Evolutionary conservation across 2,888 invertebrate species (phyloP).

Genomic region (Agrotis exclamationis): DNA sequence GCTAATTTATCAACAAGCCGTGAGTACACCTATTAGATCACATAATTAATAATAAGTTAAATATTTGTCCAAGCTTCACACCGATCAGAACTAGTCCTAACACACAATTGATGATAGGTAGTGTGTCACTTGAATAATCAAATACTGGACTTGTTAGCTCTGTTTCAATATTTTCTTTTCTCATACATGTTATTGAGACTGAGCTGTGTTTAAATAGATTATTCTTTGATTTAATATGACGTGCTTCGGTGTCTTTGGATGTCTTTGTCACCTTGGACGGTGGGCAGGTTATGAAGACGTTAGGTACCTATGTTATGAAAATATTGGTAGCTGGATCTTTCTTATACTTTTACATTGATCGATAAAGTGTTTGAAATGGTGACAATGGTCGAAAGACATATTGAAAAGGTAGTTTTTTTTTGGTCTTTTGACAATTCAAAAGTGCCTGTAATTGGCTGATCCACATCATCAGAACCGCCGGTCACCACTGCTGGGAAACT

Average conservation of each 20-base stretch:
- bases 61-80: slow-evolving; percentile 21
- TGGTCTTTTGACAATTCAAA: too few relatives aligned
- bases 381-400: too few relatives aligned
- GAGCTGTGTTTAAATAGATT: slow-evolving; percentile 27
- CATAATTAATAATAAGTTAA: slow-evolving; percentile 12
- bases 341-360: background rate
- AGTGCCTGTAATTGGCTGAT: too few relatives aligned
- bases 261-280: slow-evolving; percentile 11
- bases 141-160: slow-evolving; percentile 38
- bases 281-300: too few relatives aligned
- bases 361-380: too few relatives aligned
- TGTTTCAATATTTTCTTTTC: slow-evolving; percentile 41
- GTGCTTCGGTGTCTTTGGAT: slow-evolving; percentile 1
- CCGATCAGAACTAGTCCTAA: slow-evolving; percentile 27
- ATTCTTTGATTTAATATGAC: slow-evolving; percentile 6
- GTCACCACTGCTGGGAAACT: too few relatives aligned
- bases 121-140: slow-evolving; percentile 41
- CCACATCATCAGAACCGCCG: too few relatives aligned
- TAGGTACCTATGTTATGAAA: background rate
- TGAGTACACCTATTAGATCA: background rate
- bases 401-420: too few relatives aligned
- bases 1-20: too few relatives aligned
- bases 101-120: slow-evolving; percentile 22
- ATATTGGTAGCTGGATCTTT: background rate
- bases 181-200: slow-evolving; percentile 24